A percentile compares a stretch with the other conserved stretches of the same genome.
Conservation (phyloP, 1,140 invertebrate species). For the Cotesia glomerata region DNA sequence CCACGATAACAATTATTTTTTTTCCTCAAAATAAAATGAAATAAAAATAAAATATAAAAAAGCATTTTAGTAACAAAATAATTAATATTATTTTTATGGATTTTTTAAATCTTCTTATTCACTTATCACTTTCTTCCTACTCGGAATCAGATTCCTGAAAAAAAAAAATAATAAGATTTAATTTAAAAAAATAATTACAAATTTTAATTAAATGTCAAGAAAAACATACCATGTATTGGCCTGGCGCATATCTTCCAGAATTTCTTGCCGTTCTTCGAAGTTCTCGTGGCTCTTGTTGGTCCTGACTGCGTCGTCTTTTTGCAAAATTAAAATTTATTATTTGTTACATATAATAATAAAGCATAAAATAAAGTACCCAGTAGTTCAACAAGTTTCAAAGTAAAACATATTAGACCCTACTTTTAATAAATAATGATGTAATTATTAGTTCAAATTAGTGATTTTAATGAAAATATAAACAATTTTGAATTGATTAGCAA, state of each 20-base stretch:
- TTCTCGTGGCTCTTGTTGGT: conserved; percentile 50
- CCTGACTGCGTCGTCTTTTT: conserved; percentile 51
- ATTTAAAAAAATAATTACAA: conserved; percentile 17
- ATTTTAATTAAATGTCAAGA: conserved; percentile 13
- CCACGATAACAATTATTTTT: background rate
- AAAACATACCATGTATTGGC: conserved; percentile 56
- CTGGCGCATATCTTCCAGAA: conserved; percentile 56
- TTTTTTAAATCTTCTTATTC: conserved; percentile 12
- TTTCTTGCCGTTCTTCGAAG: conserved; percentile 55
- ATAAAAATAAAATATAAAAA: conserved; percentile 38
- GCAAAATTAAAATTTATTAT: background rate
- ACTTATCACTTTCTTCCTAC: conserved; percentile 30
- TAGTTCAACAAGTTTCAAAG: no score
- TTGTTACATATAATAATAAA: background rate
- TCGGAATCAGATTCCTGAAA: conserved; percentile 58
- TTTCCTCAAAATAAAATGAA: conserved; percentile 23
- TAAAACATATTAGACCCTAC: no score
- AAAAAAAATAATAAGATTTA: conserved; percentile 16
- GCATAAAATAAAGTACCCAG: background rate
- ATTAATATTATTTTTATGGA: background rate
- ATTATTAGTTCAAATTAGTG: no score
- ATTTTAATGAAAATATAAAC: no score
- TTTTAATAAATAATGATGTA: no score
- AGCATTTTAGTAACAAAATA: conserved; percentile 35
- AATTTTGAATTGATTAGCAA: no score